Evolutionary conservation across 1,140 invertebrate species (phyloP).

Genomic region (Alviniconcha marisindica): DNA sequence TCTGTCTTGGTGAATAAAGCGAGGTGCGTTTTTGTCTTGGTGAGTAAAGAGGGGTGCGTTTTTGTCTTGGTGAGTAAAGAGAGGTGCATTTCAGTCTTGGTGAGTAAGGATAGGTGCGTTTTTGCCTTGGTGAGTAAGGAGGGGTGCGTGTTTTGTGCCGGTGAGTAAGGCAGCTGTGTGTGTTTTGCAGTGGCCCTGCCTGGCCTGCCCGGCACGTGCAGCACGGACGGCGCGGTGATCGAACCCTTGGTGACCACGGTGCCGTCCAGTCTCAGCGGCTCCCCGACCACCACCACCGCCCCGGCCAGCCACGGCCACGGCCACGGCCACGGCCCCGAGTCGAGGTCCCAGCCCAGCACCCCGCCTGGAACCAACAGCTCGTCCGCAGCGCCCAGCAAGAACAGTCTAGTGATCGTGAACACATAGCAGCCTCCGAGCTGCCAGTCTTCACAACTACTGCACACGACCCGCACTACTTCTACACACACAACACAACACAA

Average conservation of each 20-base stretch:
- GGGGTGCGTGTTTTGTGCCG: too few species aligned
- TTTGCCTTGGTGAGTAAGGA: too few species aligned
- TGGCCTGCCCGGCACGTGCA: not conserved
- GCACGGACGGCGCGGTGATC: conserved; percentile 53
- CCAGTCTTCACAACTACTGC: too few species aligned
- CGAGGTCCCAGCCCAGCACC: conserved; percentile 32
- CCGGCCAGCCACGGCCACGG: conserved; percentile 31
- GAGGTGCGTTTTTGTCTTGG: too few species aligned
- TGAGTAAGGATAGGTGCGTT: too few species aligned
- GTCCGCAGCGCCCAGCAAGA: conserved; percentile 37
- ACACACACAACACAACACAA: too few species aligned
- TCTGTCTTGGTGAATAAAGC: too few species aligned
- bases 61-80: too few species aligned
- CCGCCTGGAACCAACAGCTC: conserved; percentile 28
- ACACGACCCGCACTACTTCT: too few species aligned
- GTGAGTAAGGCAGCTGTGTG: too few species aligned
- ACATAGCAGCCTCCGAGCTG: conserved; percentile 32
- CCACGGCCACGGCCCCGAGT: not conserved
- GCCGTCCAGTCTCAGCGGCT: conserved; percentile 41
- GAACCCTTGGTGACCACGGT: conserved; percentile 52
- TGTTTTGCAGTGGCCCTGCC: conserved; percentile 13
- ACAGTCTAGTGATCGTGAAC: conserved; percentile 42
- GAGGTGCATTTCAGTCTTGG: too few species aligned
- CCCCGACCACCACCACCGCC: conserved; percentile 34
- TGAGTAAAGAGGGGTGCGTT: too few species aligned